A percentile compares a stretch with the other conserved stretches of the same genome.
Evolutionary conservation across 2,113 vertebrate species (phyloP).

Genomic region (Machaerirhynchus nigripectus): DNA sequence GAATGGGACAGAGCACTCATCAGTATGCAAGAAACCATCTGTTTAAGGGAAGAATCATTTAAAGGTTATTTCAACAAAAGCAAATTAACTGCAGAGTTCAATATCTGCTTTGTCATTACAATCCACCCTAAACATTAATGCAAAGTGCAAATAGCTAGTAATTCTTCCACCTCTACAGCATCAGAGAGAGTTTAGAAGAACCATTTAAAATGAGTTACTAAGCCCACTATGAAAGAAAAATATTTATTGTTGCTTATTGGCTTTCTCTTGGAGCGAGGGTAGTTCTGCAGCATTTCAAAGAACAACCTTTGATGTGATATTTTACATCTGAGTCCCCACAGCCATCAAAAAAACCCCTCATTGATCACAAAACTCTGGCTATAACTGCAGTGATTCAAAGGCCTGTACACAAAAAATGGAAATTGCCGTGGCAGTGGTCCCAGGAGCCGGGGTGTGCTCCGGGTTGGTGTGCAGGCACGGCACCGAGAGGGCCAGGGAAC

Average conservation of each 20-base stretch:
- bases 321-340: neutral
- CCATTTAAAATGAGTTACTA: constrained; percentile 16
- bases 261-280: neutral
- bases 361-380: neutral
- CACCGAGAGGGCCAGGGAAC: neutral
- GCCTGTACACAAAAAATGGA: neutral
- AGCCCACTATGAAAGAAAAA: neutral
- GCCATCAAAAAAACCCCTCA: neutral
- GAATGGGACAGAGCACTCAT: neutral
- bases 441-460: neutral
- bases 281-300: neutral
- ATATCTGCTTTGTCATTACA: constrained; percentile 16
- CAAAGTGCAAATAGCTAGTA: neutral
- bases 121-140: constrained; percentile 20
- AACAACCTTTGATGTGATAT: neutral
- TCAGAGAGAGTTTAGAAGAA: neutral
- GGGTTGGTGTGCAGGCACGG: neutral
- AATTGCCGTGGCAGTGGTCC: neutral
- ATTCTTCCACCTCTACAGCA: neutral
- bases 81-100: constrained; percentile 17
- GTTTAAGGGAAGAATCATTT: constrained; percentile 34
- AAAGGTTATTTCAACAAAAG: constrained; percentile 51
- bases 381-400: neutral
- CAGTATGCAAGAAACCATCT: neutral
- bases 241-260: neutral